Evolutionary conservation across 2,797 vertebrate genomes (phyloP).

Genomic region (Amblyopsis hoosieri): DNA sequence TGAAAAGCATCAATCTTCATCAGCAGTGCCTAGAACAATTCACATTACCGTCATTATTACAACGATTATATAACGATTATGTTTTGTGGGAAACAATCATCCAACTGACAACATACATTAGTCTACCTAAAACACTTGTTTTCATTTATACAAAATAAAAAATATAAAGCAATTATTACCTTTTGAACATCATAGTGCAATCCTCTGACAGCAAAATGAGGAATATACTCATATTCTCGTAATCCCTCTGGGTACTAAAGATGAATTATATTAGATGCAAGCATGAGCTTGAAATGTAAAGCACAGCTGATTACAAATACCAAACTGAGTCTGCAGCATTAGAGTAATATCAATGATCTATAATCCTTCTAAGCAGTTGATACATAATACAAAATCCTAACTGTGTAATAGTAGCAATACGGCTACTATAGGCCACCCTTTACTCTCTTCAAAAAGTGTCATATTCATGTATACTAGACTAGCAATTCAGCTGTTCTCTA

Average conservation of each 20-base stretch:
- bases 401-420: no score
- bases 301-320: slow-evolving; percentile 6
- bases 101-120: background rate
- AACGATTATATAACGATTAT: background rate
- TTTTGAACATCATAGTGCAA: slow-evolving; percentile 98
- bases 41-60: slow-evolving; percentile 4
- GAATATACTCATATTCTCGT: slow-evolving; percentile 91
- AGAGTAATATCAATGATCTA: background rate
- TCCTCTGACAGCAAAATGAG: slow-evolving; percentile 92
- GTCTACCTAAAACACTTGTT: background rate
- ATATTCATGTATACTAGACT: no score
- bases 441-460: no score
- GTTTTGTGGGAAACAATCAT: background rate
- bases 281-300: background rate
- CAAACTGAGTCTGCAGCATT: background rate
- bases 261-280: slow-evolving; percentile 14
- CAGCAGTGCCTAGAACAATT: slow-evolving; percentile 84
- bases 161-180: slow-evolving; percentile 69
- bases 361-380: no score
- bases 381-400: no score
- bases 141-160: background rate
- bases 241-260: slow-evolving; percentile 90
- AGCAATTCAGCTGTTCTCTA: no score
- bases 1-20: slow-evolving; percentile 99
- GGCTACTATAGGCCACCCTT: no score